Evolutionary conservation across 37 sponge, comb jelly and placozoan species (phyloP).

Genomic region (Axinella damicornis): DNA sequence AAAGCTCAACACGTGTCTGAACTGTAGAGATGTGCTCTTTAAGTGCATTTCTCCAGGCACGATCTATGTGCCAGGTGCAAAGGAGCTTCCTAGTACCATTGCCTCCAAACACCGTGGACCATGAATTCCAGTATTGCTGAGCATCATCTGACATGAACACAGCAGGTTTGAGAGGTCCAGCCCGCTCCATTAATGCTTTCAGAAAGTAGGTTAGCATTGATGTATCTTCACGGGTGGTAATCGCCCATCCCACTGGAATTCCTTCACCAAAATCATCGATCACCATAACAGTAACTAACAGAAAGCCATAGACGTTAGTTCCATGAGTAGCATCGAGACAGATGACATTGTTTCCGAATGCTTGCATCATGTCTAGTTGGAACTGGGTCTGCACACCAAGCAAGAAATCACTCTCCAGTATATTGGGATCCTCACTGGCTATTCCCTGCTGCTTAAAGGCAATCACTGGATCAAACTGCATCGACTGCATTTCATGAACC

Average conservation of each 20-base stretch:
- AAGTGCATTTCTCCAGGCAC: too few relatives aligned
- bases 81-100: too few relatives aligned
- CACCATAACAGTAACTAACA: constrained; percentile 48
- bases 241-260: constrained; percentile 57
- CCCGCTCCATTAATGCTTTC: neutral
- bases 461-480: constrained; percentile 7
- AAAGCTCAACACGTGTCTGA: too few relatives aligned
- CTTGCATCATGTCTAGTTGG: constrained; percentile 2
- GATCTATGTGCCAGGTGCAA: too few relatives aligned
- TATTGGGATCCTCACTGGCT: too few relatives aligned
- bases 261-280: constrained; percentile 79
- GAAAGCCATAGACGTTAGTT: constrained; percentile 33
- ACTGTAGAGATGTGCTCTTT: too few relatives aligned
- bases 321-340: constrained; percentile 56
- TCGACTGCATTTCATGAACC: constrained; percentile 36
- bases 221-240: constrained; percentile 52
- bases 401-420: constrained; percentile 18
- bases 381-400: constrained; percentile 33
- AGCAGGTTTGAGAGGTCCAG: too few relatives aligned
- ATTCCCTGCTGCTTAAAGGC: constrained; percentile 36
- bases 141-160: too few relatives aligned
- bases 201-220: constrained; percentile 36
- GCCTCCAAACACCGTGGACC: too few relatives aligned
- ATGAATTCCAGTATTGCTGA: too few relatives aligned
- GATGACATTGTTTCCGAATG: constrained; percentile 17